Evolutionary conservation across 2,797 vertebrate genomes (phyloP).

Genomic region (Emydoidea blandingii): DNA sequence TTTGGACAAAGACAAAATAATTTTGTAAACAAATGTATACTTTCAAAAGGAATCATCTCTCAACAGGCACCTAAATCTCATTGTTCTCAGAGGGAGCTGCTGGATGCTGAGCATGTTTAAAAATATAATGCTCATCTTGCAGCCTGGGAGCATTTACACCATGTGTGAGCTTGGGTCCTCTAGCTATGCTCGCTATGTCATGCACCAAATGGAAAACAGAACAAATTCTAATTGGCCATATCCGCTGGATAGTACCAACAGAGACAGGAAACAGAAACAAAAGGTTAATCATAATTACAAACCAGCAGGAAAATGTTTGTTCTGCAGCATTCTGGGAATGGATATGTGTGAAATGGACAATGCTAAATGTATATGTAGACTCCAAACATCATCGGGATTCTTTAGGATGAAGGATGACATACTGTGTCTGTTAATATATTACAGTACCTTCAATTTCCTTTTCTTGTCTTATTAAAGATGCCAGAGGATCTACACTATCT

Average conservation of each 20-base stretch:
- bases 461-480: slow-evolving; percentile 28
- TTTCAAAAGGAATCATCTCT: not conserved
- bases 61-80: not conserved
- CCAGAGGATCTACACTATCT: not conserved
- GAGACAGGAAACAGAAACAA: not conserved
- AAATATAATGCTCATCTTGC: not conserved
- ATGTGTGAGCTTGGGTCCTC: not conserved
- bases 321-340: not conserved
- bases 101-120: slow-evolving; percentile 9
- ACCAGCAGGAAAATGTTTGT: not conserved
- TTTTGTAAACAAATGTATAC: not conserved
- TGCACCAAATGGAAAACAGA: not conserved
- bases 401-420: not conserved
- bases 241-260: slow-evolving; percentile 27
- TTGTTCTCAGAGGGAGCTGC: slow-evolving; percentile 32
- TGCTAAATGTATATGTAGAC: not conserved
- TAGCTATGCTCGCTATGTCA: not conserved
- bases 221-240: slow-evolving; percentile 24
- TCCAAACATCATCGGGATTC: not conserved
- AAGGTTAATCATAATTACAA: not conserved
- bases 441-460: not conserved
- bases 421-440: not conserved
- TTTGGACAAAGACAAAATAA: not conserved
- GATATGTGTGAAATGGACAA: not conserved
- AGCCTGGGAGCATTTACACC: slow-evolving; percentile 40